Evolutionary conservation across 1,140 invertebrate genomes (phyloP), one percentile per base, ranked within the genome.

Genomic region (Scaptodrosophila lebanonensis): DNA sequence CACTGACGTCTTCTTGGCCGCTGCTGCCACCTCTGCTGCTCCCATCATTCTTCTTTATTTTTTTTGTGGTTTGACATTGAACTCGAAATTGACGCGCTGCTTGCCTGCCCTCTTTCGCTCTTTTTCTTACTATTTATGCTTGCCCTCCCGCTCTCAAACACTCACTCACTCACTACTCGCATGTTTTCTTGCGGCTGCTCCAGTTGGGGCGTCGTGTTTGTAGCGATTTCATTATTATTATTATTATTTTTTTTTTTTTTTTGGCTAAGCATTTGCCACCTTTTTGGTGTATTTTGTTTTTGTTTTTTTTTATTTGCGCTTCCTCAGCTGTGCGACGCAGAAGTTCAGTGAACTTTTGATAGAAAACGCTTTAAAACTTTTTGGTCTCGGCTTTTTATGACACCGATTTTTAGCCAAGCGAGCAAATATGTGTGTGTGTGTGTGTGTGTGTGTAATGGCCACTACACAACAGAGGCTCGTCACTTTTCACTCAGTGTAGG

Each of bases 21-120:
- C 30, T 47, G 47, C 22, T 47, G 9, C 48, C 25, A 18, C 22
- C 47, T n/a, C 47, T 38, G 38, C 27, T 40, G 27, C 42, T 16
- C 30, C 15, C 38, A 43, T 29, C 43, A 53, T 62, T 69, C 49
- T 79, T 72, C 79, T 79, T 29, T 39, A 53, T 62, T 69, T 49
- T 79, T 72, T 84, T 79, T 73, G 69, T 82, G 75, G 69, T 79
- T 83, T 83, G 79, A 83, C 79, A 83, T 83, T 84, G 79, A 84
- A 84, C 73, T 79, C 73, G 75, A 79, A 77, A 79, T 69, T 82
- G 75, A 79, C 79, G 75, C 64, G 68, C 64, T 56, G 54, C 68
- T 53, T 77, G 66, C 54, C 43, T 50, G 53, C 17, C 70, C 52
- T n/a, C 16, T 44, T 29, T 25, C 39, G 30, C 44, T 17, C 36